Base-by-base conservation (phyloP, 2,888 invertebrate genomes). In the Drosophila siamana region DNA sequence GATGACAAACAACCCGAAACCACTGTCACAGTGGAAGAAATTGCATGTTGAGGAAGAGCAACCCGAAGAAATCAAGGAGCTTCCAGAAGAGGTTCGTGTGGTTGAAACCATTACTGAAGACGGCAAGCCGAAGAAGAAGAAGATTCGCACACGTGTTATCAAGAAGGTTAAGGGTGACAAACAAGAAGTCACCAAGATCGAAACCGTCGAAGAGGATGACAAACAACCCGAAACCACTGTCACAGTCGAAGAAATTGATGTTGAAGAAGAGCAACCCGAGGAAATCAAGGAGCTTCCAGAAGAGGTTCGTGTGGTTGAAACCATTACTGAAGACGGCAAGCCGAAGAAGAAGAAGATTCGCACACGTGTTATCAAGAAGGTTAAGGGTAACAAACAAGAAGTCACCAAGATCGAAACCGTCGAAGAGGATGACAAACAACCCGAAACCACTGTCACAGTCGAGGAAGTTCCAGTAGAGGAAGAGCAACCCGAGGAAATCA, bases 161-260 rank as follows among this genome's bases (percentile, higher is more conserved):
- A 61, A 61, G 47, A 61, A 61, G 61, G 30, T 61, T 11, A 61
- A 61, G 52, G 61, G 61, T 9, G 54, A 61, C 16, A 61, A 52
- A 4, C 61, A 61, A 61, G 71, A 72, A 30, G 61, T 72, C 36
- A 72, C 71, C 9, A 72, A 72, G 48, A 60, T 72, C 28, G 56
- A 72, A 57, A 72, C 72, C 2, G 22, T 72, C 6, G 71, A 72
- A 6, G 71, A 72, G 33, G 71, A 61, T 67, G 71, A 72, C 40
- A 71, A 71, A 7, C 56, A 48, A 16, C 33, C 24, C 6, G 72
- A 71, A 28, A 72, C 71, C n/a, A 71, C 61, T 3, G 61, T 72
- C 2, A 72, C 72, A 4, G 67, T 72, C 1, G 50, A 71, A 41
- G 61, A 61, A 8, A 22, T 41, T 28, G 30, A 52, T 4, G 38